A percentile compares a stretch with the other conserved stretches of the same genome.
These are phyloP conservation scores for Spongilla lacustris DNA, from an alignment of 37 sponge, comb jelly and placozoan species.

Conservation along the genomic window DNA sequence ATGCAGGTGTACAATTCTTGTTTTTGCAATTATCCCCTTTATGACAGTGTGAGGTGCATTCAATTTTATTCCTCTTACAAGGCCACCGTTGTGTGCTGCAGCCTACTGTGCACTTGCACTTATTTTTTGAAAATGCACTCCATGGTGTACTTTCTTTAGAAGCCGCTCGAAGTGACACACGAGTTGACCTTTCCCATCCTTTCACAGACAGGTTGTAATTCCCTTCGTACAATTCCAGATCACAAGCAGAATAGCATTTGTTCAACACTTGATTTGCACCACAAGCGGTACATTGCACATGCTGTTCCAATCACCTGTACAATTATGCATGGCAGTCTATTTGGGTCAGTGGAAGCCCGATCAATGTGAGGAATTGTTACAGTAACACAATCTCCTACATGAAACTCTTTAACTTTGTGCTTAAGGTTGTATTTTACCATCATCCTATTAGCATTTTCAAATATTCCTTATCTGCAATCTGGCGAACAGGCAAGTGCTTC, in stretches of 20 bases:
- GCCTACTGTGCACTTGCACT: no score
- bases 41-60: no score
- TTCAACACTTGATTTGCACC: conserved; percentile 5
- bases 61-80: no score
- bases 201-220: not conserved
- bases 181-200: not conserved
- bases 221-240: conserved; percentile 7
- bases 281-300: not conserved
- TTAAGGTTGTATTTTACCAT: conserved; percentile 8
- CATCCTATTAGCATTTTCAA: conserved; percentile 25
- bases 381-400: conserved; percentile 25
- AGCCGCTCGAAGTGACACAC: conserved; percentile 15
- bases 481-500: not conserved
- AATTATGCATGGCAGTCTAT: conserved; percentile 17
- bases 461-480: not conserved
- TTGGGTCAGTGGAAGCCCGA: conserved; percentile 18
- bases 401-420: not conserved
- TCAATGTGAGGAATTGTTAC: conserved; percentile 33
- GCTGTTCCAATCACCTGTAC: conserved; percentile 17
- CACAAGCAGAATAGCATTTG: conserved; percentile 13
- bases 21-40: no score
- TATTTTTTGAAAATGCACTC: no score
- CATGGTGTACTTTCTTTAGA: no score
- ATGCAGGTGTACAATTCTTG: no score
- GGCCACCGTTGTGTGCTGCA: no score